phyloP scores from a whole-genome alignment of 2,797 vertebrate genomes.

The Percopsis omiscomaycus region DNA sequence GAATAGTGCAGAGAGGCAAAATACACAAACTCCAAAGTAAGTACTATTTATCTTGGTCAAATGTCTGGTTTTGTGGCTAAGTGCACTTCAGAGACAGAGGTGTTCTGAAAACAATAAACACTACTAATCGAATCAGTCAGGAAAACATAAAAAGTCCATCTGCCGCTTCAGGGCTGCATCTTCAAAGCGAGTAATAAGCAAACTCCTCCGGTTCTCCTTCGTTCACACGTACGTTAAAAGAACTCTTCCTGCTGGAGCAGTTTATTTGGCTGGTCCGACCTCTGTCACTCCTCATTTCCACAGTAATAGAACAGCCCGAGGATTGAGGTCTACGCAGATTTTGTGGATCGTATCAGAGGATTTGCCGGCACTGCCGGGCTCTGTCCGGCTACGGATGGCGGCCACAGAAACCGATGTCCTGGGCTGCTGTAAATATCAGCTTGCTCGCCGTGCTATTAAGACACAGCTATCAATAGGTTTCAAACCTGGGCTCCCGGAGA shows the following conservation, averaged over 20 bases:
- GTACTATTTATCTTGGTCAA: conserved; percentile 8
- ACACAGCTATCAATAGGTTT: conserved; percentile 27
- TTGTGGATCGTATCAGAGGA: conserved; percentile 51
- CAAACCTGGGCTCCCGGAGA: conserved; percentile 15
- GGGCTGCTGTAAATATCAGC: conserved; percentile 42
- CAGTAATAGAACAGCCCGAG: conserved; percentile 42
- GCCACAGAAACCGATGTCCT: conserved; percentile 38
- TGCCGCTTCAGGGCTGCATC: conserved; percentile 35
- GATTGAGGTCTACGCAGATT: conserved; percentile 31
- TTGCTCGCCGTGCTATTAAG: conserved; percentile 56
- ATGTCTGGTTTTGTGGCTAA: neutral
- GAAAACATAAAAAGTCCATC: conserved; percentile 43
- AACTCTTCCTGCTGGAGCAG: conserved; percentile 56
- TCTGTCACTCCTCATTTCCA: conserved; percentile 55
- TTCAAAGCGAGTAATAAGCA: conserved; percentile 49
- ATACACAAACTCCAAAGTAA: neutral
- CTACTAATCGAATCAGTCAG: conserved; percentile 13
- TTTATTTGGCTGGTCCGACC: conserved; percentile 59
- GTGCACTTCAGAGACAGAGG: conserved; percentile 15
- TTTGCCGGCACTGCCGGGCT: conserved; percentile 22
- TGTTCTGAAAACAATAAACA: conserved; percentile 17
- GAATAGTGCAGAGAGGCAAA: neutral
- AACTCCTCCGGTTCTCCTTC: conserved; percentile 40
- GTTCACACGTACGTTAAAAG: conserved; percentile 39
- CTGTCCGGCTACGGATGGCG: conserved; percentile 17